Evolutionary conservation across 2,888 invertebrate genomes (phyloP).

Genomic region (Agrochola macilenta): DNA sequence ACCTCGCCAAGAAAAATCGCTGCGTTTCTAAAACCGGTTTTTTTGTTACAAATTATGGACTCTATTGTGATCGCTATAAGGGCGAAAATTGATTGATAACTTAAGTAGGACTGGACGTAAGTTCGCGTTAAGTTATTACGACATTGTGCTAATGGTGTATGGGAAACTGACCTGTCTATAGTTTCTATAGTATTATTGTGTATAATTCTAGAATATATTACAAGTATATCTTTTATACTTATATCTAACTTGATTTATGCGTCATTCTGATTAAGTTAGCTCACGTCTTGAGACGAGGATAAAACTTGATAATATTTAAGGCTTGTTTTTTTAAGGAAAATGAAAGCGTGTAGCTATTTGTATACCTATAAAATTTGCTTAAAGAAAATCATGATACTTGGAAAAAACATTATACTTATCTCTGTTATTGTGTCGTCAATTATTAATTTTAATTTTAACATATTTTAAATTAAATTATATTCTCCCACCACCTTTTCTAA

Average conservation of each 20-base stretch:
- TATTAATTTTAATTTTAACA: not conserved
- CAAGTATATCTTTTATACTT: conserved; percentile 3
- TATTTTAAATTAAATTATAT: not conserved
- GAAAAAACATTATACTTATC: not conserved
- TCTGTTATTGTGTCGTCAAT: not conserved
- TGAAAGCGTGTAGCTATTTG: conserved; percentile 8
- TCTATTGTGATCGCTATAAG: conserved; percentile 66
- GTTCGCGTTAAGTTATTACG: conserved; percentile 74
- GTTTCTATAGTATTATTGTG: conserved; percentile 51
- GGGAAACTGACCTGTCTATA: conserved; percentile 59
- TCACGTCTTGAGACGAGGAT: conserved; percentile 31
- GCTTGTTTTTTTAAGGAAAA: conserved; percentile 38
- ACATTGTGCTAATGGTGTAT: conserved; percentile 72
- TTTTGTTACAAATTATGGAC: conserved; percentile 60
- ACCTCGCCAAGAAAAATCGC: conserved; percentile 84
- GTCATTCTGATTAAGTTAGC: conserved; percentile 42
- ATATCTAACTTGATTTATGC: conserved; percentile 22
- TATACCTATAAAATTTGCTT: not conserved
- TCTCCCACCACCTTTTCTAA: not conserved
- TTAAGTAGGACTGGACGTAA: conserved; percentile 73
- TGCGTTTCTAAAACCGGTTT: conserved; percentile 78
- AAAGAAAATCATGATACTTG: not conserved
- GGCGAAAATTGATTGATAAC: conserved; percentile 65
- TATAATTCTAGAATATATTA: conserved; percentile 21
- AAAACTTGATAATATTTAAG: conserved; percentile 24